These are phyloP conservation scores for Antennarius maculatus DNA, from an alignment of 2,797 vertebrate genomes.

Conservation along the genomic window DNA sequence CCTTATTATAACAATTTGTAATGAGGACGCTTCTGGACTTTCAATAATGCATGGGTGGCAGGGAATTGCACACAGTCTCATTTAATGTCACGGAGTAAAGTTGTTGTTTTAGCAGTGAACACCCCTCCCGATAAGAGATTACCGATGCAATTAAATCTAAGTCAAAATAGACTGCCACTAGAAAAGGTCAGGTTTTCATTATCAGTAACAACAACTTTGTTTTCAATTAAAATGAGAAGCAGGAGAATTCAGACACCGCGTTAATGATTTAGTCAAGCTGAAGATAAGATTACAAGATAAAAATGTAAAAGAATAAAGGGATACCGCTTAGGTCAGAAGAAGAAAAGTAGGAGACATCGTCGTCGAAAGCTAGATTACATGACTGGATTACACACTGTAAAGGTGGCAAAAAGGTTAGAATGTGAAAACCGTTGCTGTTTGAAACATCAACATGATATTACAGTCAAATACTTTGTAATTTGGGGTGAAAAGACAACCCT, in stretches of 20 bases:
- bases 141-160: slow-evolving; percentile 77
- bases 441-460: not conserved
- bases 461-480: not conserved
- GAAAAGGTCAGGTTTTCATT: slow-evolving; percentile 74
- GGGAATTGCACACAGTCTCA: slow-evolving; percentile 69
- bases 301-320: not conserved
- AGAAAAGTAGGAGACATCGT: slow-evolving; percentile 10
- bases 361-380: slow-evolving; percentile 17
- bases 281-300: slow-evolving; percentile 2
- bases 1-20: slow-evolving; percentile 81
- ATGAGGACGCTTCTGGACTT: slow-evolving; percentile 78
- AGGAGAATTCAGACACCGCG: slow-evolving; percentile 33
- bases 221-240: slow-evolving; percentile 48
- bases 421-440: slow-evolving; percentile 2
- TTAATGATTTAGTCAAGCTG: slow-evolving; percentile 52
- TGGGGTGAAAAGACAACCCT: slow-evolving; percentile 10
- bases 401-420: slow-evolving; percentile 7
- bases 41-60: slow-evolving; percentile 77
- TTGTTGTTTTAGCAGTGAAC: slow-evolving; percentile 69
- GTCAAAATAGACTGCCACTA: slow-evolving; percentile 47
- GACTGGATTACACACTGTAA: slow-evolving; percentile 12
- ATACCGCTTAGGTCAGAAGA: not conserved
- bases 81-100: slow-evolving; percentile 71
- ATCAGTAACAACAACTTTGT: slow-evolving; percentile 59
- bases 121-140: slow-evolving; percentile 59